A percentile compares a stretch with the other conserved stretches of the same genome.
Conservation (phyloP, 2,113 vertebrate species). For the Sclerurus mexicanus region DNA sequence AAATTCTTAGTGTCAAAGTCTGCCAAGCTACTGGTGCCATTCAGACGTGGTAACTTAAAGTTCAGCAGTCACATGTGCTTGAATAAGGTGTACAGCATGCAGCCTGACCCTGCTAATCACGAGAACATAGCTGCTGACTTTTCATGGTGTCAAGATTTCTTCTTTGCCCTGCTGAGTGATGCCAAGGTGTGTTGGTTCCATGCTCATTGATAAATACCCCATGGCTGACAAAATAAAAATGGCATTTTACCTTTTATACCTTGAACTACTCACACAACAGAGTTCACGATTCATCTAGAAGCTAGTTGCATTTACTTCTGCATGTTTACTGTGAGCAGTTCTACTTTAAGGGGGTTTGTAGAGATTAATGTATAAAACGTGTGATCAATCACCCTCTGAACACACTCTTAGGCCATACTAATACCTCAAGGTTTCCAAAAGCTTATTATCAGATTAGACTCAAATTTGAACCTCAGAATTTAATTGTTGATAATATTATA, state of each 20-base stretch:
- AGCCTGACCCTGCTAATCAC: not conserved
- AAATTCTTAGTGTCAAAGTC: not conserved
- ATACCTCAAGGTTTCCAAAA: not conserved
- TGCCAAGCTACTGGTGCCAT: not conserved
- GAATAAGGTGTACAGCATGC: not conserved
- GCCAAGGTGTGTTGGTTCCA: not conserved
- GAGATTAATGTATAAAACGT: not conserved
- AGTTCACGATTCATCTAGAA: not conserved
- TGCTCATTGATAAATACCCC: not conserved
- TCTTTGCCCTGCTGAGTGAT: not conserved
- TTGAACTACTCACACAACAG: not conserved
- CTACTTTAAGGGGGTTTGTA: not conserved
- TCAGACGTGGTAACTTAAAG: not conserved
- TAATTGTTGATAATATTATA: not conserved
- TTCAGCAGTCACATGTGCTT: not conserved
- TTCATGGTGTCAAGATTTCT: not conserved
- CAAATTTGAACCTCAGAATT: not conserved
- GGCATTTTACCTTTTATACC: not conserved
- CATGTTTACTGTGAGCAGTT: not conserved
- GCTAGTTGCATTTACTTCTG: not conserved
- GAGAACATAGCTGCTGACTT: not conserved
- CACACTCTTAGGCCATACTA: not conserved
- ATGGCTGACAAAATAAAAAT: not conserved
- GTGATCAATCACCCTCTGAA: not conserved
- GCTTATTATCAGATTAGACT: not conserved